Percentiles rank a stretch among this genome's conserved stretches.
Conservation (phyloP, 2,797 vertebrate species). For the Onychomys leucogaster region DNA sequence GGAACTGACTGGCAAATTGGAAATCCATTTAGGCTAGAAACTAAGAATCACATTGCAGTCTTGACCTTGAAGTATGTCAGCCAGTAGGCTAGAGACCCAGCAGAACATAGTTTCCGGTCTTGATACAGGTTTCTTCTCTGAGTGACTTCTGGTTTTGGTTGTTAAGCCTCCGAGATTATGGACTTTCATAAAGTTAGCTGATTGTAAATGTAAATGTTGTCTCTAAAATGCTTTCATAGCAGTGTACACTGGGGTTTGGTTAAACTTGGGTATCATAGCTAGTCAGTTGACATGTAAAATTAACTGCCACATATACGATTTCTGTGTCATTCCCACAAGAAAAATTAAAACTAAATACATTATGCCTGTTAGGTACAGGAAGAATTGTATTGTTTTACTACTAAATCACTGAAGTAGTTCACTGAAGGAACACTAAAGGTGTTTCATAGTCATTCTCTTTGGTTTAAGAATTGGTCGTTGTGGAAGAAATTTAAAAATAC, state of each 20-base stretch:
- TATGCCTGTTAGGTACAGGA: slow-evolving; percentile 21
- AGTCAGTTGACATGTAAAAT: neutral
- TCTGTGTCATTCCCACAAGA: neutral
- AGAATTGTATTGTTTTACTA: neutral
- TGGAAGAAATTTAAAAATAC: neutral
- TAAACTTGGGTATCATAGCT: neutral
- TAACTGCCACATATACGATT: neutral
- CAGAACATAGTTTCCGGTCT: neutral
- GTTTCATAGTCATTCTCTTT: slow-evolving; percentile 23
- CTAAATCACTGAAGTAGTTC: neutral
- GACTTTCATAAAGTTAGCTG: neutral
- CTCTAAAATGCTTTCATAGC: neutral
- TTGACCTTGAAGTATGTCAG: neutral
- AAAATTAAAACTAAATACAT: neutral
- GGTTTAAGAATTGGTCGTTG: slow-evolving; percentile 12
- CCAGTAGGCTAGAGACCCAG: neutral
- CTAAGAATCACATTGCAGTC: neutral
- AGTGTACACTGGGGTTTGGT: neutral
- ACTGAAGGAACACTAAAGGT: neutral
- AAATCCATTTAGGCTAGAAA: neutral
- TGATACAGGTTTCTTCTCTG: neutral
- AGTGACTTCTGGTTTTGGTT: neutral
- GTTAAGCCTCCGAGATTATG: neutral
- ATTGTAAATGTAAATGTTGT: neutral
- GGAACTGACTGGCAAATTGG: neutral